phyloP scores from a whole-genome alignment of 1,140 invertebrate species.

The Artemia franciscana region DNA sequence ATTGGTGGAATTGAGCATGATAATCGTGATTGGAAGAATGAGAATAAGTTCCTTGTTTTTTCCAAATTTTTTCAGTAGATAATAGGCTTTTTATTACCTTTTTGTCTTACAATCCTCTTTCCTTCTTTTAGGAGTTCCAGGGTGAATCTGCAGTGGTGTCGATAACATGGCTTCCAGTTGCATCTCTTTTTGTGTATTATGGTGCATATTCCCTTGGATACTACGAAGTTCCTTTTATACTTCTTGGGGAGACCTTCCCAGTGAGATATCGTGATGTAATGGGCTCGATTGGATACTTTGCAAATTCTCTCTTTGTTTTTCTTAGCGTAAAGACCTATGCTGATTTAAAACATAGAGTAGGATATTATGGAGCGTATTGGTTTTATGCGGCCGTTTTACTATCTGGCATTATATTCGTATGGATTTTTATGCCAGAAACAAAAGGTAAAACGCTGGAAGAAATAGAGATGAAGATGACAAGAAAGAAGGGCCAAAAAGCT shows the following conservation, averaged over 20 bases:
- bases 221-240: constrained; percentile 22
- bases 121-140: too few relatives aligned
- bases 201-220: constrained; percentile 22
- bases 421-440: constrained; percentile 13
- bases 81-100: too few relatives aligned
- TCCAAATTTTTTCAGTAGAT: too few relatives aligned
- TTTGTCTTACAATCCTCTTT: too few relatives aligned
- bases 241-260: constrained; percentile 24
- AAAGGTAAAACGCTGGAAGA: constrained; percentile 10
- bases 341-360: constrained; percentile 15
- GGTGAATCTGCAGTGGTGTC: too few relatives aligned
- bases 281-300: constrained; percentile 17
- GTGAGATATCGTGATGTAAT: constrained; percentile 18
- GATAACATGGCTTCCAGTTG: constrained; percentile 18
- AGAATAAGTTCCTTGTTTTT: too few relatives aligned
- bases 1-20: too few relatives aligned
- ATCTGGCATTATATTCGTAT: constrained; percentile 21
- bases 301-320: constrained; percentile 21
- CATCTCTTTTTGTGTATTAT: constrained; percentile 19
- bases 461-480: constrained; percentile 4
- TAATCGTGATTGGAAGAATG: too few relatives aligned
- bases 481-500: too few relatives aligned
- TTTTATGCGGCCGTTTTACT: constrained; percentile 22
- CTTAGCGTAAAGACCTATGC: constrained; percentile 21
- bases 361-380: constrained; percentile 20